These are phyloP conservation scores for Edolisoma coerulescens DNA, from an alignment of 2,113 vertebrate genomes.

Conservation along the genomic window DNA sequence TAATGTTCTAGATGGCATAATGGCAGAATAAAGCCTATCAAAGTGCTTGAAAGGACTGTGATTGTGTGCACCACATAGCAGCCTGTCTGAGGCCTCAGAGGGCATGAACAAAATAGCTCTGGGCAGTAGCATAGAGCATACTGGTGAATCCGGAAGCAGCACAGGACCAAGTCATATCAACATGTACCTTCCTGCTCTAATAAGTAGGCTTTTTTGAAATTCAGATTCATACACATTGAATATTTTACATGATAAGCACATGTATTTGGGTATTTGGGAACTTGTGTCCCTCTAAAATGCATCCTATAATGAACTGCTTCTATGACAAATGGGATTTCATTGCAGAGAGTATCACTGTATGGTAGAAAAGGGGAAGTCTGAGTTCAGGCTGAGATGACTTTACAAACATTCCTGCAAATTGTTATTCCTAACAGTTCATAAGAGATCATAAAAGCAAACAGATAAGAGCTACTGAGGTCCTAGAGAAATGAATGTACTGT, in stretches of 20 bases:
- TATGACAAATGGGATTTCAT: conserved; percentile 36
- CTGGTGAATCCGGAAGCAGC: conserved; percentile 2
- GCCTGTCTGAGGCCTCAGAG: neutral
- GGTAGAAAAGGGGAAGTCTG: conserved; percentile 39
- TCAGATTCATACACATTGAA: conserved; percentile 22
- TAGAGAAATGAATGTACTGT: conserved; percentile 62
- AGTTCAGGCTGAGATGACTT: conserved; percentile 57
- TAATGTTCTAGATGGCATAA: conserved; percentile 74
- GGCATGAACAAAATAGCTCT: neutral
- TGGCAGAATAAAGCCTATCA: conserved; percentile 66
- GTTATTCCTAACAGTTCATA: conserved; percentile 67
- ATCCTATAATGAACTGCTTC: conserved; percentile 46
- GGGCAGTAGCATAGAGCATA: neutral
- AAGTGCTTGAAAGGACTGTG: conserved; percentile 22
- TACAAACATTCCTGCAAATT: conserved; percentile 66
- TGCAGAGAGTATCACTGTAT: neutral
- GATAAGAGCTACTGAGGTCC: conserved; percentile 64
- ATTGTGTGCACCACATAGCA: neutral
- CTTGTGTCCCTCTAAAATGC: conserved; percentile 34
- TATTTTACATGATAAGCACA: conserved; percentile 30
- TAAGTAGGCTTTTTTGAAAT: conserved; percentile 45
- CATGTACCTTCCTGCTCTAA: neutral
- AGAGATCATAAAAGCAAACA: conserved; percentile 67
- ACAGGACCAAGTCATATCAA: neutral
- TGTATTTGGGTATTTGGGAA: neutral